These are phyloP conservation scores for Drosophila biarmipes DNA, from an alignment of 1,140 invertebrate species.

Conservation along the genomic window DNA sequence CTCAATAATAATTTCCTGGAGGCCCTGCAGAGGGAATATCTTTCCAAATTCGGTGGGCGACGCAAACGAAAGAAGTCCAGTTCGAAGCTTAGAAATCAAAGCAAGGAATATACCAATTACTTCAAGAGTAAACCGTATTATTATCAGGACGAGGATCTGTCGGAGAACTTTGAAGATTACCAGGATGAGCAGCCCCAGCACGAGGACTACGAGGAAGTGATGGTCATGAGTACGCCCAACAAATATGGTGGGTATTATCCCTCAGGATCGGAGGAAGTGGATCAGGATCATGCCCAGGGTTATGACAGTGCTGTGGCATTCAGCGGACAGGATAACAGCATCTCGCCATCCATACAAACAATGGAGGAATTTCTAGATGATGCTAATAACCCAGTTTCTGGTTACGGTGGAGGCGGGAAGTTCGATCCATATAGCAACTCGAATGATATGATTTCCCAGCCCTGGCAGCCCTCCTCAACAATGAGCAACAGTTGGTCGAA, in stretches of 20 bases:
- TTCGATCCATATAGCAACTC: conserved; percentile 37
- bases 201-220: conserved; percentile 34
- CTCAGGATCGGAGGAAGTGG: conserved; percentile 12
- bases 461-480: conserved; percentile 28
- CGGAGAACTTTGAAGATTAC: conserved; percentile 49
- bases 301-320: conserved; percentile 64
- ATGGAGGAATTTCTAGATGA: conserved; percentile 56
- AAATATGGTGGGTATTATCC: conserved; percentile 29
- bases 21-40: conserved; percentile 66
- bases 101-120: conserved; percentile 3
- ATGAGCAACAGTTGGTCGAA: conserved; percentile 18
- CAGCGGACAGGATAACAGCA: conserved; percentile 51
- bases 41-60: conserved; percentile 48
- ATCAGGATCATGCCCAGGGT: conserved; percentile 25
- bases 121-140: conserved; percentile 7
- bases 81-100: conserved; percentile 11
- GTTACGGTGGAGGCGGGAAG: background rate
- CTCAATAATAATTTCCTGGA: conserved; percentile 67
- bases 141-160: conserved; percentile 34
- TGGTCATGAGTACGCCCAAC: conserved; percentile 5
- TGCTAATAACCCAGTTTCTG: background rate
- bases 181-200: conserved; percentile 17
- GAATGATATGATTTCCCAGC: conserved; percentile 9
- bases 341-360: conserved; percentile 41
- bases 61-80: conserved; percentile 56